phyloP scores from a whole-genome alignment of 1,140 invertebrate genomes.

The Lordiphosa stackelbergi region DNA sequence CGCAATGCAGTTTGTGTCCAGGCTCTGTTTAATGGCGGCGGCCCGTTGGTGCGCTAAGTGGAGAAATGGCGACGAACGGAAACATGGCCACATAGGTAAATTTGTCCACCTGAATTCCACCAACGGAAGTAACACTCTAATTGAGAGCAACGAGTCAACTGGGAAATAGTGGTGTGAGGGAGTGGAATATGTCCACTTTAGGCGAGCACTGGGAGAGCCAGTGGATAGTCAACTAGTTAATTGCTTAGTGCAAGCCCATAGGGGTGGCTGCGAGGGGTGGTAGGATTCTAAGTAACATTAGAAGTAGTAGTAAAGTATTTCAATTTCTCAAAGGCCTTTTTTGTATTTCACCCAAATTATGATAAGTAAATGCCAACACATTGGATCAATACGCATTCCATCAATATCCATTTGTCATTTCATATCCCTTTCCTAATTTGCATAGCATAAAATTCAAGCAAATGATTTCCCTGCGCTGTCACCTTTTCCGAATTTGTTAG shows the following conservation, averaged over 20 bases:
- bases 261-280: constrained; percentile 3
- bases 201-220: constrained; percentile 35
- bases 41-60: constrained; percentile 1
- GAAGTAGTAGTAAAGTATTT: too few relatives aligned
- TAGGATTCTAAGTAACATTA: too few relatives aligned
- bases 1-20: constrained; percentile 48
- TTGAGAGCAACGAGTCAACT: constrained; percentile 53
- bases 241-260: constrained; percentile 63
- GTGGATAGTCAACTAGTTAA: constrained; percentile 64
- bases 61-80: background rate
- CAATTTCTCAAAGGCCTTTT: too few relatives aligned
- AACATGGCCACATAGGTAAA: constrained; percentile 51
- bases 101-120: constrained; percentile 50
- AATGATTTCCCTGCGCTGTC: constrained; percentile 2
- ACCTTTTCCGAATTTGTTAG: too few relatives aligned
- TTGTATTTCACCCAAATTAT: background rate
- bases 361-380: background rate
- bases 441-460: constrained; percentile 20
- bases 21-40: constrained; percentile 42
- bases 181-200: constrained; percentile 33
- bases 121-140: constrained; percentile 54
- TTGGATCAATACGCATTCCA: constrained; percentile 5
- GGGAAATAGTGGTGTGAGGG: constrained; percentile 35
- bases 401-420: constrained; percentile 11
- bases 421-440: constrained; percentile 22